Percentiles rank a stretch among this genome's conserved stretches.
Evolutionary conservation across 2,113 vertebrate species (phyloP).

Genomic region (Pantherophis guttatus): DNA sequence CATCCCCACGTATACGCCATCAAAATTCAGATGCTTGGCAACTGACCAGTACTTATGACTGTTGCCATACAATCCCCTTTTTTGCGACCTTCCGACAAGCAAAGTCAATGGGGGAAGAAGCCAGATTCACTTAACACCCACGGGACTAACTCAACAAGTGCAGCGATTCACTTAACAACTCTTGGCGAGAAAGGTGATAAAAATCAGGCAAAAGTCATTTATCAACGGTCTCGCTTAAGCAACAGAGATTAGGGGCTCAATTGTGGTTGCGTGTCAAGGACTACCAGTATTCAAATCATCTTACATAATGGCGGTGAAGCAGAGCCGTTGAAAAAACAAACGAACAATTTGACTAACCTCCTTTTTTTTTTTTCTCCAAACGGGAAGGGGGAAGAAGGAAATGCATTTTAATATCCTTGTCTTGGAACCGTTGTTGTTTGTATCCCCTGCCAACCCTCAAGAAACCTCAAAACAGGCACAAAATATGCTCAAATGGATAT

Average conservation of each 20-base stretch:
- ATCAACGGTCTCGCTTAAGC: background rate
- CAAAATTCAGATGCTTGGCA: no score
- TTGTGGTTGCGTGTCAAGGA: no score
- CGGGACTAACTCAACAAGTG: no score
- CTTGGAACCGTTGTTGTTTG: background rate
- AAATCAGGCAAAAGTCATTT: no score
- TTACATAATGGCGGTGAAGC: background rate
- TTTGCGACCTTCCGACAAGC: no score
- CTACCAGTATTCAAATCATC: background rate
- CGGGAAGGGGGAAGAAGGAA: background rate
- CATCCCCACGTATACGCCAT: no score
- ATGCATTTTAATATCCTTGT: background rate
- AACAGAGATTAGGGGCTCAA: background rate
- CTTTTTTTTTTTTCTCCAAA: background rate
- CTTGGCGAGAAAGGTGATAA: background rate
- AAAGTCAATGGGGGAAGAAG: no score
- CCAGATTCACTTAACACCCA: no score
- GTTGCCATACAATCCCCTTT: no score
- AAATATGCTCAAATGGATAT: background rate
- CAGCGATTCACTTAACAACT: no score
- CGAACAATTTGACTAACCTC: background rate
- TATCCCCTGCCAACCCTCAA: background rate
- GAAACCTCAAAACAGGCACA: background rate
- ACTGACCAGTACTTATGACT: no score
- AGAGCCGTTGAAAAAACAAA: background rate